Conservation (phyloP, 2,797 vertebrate genomes). For the Lycodopsis pacificus region DNA sequence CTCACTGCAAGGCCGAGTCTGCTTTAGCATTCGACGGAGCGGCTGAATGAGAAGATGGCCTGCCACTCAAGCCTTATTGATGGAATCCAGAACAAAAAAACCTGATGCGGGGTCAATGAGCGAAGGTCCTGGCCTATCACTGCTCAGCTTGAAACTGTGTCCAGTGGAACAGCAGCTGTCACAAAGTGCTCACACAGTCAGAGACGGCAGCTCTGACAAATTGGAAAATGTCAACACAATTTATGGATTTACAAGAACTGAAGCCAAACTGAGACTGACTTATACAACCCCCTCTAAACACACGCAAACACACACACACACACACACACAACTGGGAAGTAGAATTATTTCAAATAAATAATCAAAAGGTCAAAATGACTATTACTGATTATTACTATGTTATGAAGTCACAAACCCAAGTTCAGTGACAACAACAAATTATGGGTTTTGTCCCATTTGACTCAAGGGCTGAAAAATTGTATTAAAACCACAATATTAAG, state of each 20-base stretch:
- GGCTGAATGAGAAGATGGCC: conserved; percentile 43
- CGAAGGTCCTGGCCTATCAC: conserved; percentile 57
- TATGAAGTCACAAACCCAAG: conserved; percentile 3
- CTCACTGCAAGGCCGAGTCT: conserved; percentile 54
- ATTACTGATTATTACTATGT: not conserved
- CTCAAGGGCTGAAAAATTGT: not conserved
- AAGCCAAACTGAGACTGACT: conserved; percentile 45
- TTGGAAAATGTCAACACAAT: conserved; percentile 56
- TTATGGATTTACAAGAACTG: conserved; percentile 44
- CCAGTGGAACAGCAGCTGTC: conserved; percentile 62
- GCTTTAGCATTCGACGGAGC: conserved; percentile 59
- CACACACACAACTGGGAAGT: not conserved
- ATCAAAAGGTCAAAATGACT: not conserved
- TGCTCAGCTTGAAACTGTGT: conserved; percentile 57
- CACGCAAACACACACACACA: conserved; percentile 15
- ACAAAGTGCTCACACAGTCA: conserved; percentile 50
- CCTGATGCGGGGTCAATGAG: conserved; percentile 63
- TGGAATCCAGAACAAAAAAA: conserved; percentile 58
- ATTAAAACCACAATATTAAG: not conserved
- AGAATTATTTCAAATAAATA: not conserved
- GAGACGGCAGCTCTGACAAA: conserved; percentile 47
- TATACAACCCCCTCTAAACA: conserved; percentile 30
- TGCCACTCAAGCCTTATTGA: conserved; percentile 74
- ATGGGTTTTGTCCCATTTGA: not conserved
- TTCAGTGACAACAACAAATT: not conserved